Conservation (phyloP, 1,140 invertebrate species). For the Drosophila erecta region DNA sequence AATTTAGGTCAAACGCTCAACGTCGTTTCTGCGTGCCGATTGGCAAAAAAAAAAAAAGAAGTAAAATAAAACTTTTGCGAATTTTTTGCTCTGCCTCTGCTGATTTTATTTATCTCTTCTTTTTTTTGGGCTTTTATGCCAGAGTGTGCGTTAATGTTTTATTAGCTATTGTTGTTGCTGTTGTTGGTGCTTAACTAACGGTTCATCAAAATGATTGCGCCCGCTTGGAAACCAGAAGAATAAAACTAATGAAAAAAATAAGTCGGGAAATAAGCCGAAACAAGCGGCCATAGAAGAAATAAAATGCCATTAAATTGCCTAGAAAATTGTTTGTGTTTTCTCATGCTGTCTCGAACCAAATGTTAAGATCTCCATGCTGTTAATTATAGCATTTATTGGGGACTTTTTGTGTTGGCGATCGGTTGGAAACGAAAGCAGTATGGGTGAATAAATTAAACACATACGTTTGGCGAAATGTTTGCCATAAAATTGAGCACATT, state of each 20-base stretch:
- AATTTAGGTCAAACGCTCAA: slow-evolving; percentile 75
- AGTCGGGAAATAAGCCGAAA: slow-evolving; percentile 2
- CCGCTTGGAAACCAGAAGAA: slow-evolving; percentile 18
- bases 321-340: slow-evolving; percentile 28
- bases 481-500: neutral
- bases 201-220: slow-evolving; percentile 44
- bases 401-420: neutral
- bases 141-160: slow-evolving; percentile 35
- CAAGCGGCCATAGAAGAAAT: neutral
- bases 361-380: slow-evolving; percentile 13
- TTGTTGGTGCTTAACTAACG: slow-evolving; percentile 50
- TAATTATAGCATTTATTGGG: slow-evolving; percentile 15
- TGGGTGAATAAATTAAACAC: neutral
- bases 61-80: slow-evolving; percentile 27
- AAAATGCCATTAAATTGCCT: slow-evolving; percentile 15
- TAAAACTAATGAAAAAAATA: slow-evolving; percentile 1
- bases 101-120: slow-evolving; percentile 71
- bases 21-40: slow-evolving; percentile 64
- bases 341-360: slow-evolving; percentile 1
- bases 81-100: slow-evolving; percentile 46
- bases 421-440: neutral
- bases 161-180: slow-evolving; percentile 37
- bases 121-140: slow-evolving; percentile 6
- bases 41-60: slow-evolving; percentile 48
- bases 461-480: neutral